Base-by-base conservation (phyloP, 2,888 invertebrate genomes). In the Drosophila borborema region DNA sequence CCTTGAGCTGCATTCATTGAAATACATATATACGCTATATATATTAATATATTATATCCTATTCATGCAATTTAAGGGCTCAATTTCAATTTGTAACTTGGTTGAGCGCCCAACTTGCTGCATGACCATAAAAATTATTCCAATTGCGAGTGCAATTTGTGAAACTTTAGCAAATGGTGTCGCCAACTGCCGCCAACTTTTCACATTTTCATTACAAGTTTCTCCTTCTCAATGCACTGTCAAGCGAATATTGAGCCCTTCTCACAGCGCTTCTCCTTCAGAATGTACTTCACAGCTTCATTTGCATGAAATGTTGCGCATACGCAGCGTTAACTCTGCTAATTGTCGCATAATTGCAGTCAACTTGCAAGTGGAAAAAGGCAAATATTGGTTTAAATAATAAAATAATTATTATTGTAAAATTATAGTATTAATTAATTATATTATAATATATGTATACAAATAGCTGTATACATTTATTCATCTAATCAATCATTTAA, bases 191-290 rank as follows among this genome's bases (percentile, higher is more conserved):
- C 68, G 60, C 45, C 46, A 69, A 69, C 68, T 69, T 69, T 66
- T 68, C 46, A 41, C 68, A 69, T 68, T 69, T 69, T 48, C 68
- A 67, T 69, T 69, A 68, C 68, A 69, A 69, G 46, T 69, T 69
- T 54, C 23, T 23, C 18, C 53, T 28, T 18, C 53, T 28, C 40
- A 34, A 40, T 53, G 45, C 38, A 18, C 58, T 58, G 58, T n/a
- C 56, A 49, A 12, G 34, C 43, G 16, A 41, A 36, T 31, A 28
- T 4, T 31, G 28, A n/a, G 10, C n/a, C 43, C 53, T 9, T 9
- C 9, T 14, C 51, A 4, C 1, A 9, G 6, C 20, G 12, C 36
- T 38, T 5, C 36, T 38, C 51, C 66, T 71, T 59, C 64, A 46
- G 61, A 58, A 23, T 23, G 38, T 46, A 51, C 53, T 18, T 41